These are phyloP conservation scores for Cyphomyrus plagiostoma DNA, from an alignment of 2,113 vertebrate species.

Conservation along the genomic window DNA sequence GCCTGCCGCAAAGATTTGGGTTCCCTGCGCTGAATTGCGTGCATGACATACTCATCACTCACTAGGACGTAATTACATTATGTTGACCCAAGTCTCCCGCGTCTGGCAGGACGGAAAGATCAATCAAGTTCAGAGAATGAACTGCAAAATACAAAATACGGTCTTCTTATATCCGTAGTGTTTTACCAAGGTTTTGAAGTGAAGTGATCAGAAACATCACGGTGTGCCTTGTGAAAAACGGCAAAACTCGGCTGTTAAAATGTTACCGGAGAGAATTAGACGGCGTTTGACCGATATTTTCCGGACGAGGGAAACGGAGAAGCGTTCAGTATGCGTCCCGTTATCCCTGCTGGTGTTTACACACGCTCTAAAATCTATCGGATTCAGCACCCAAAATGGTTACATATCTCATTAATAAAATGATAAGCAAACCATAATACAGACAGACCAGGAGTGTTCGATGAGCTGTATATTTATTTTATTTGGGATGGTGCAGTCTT, in stretches of 20 bases:
- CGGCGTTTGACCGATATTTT: neutral
- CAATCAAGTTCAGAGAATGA: conserved; percentile 23
- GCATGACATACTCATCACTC: conserved; percentile 58
- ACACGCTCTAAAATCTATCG: neutral
- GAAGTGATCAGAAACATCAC: neutral
- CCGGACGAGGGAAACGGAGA: neutral
- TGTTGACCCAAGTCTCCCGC: conserved; percentile 15
- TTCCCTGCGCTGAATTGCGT: conserved; percentile 37
- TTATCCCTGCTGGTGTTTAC: neutral
- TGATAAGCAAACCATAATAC: neutral
- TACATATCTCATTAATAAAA: neutral
- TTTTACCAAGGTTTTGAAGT: too few species aligned
- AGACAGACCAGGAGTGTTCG: too few species aligned
- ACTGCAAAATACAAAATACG: conserved; percentile 1
- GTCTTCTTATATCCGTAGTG: neutral
- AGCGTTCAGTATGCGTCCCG: neutral
- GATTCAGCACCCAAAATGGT: neutral
- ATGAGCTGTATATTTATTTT: neutral
- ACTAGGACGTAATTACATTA: conserved; percentile 53
- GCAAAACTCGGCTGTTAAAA: neutral
- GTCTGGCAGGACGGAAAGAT: conserved; percentile 34
- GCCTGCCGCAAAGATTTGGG: conserved; percentile 41
- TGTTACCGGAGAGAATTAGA: neutral
- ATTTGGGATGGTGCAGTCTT: neutral
- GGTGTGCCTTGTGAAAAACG: neutral